Percentiles rank a stretch among this genome's conserved stretches.
Evolutionary conservation across 2,888 invertebrate genomes (phyloP).

Genomic region (Kryphioiulus occultus): DNA sequence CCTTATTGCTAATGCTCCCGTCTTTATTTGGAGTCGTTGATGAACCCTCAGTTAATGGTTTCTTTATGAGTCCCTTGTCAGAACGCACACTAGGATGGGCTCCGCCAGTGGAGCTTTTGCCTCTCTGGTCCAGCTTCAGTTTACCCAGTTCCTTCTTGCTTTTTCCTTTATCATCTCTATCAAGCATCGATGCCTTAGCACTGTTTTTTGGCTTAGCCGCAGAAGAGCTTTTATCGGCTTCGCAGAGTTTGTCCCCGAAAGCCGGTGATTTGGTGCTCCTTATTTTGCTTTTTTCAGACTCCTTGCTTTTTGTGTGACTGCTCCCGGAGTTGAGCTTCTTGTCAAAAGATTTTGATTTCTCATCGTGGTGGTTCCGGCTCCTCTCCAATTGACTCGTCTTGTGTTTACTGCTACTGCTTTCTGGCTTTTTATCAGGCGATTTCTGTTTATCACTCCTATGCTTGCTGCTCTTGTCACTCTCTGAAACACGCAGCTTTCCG

Average conservation of each 20-base stretch:
- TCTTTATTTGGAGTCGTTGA: neutral
- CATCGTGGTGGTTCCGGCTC: neutral
- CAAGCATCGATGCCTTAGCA: neutral
- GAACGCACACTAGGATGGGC: neutral
- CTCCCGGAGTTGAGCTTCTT: neutral
- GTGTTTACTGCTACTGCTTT: conserved; percentile 15
- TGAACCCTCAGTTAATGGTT: neutral
- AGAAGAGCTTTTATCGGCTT: neutral
- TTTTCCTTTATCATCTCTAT: neutral
- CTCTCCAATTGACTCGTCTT: neutral
- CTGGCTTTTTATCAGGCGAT: conserved; percentile 28
- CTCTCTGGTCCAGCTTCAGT: neutral
- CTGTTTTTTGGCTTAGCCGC: neutral
- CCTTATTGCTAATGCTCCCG: neutral
- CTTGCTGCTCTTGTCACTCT: neutral
- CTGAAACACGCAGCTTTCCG: neutral
- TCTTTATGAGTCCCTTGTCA: neutral
- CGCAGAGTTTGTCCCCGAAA: neutral
- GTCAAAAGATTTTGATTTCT: neutral
- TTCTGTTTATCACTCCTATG: neutral
- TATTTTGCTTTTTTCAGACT: neutral
- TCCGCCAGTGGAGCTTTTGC: neutral
- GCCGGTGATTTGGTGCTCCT: neutral
- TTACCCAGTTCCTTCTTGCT: neutral
- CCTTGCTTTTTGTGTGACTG: neutral